phyloP scores from a whole-genome alignment of 2,113 vertebrate species.

The Actenoides hombroni region DNA sequence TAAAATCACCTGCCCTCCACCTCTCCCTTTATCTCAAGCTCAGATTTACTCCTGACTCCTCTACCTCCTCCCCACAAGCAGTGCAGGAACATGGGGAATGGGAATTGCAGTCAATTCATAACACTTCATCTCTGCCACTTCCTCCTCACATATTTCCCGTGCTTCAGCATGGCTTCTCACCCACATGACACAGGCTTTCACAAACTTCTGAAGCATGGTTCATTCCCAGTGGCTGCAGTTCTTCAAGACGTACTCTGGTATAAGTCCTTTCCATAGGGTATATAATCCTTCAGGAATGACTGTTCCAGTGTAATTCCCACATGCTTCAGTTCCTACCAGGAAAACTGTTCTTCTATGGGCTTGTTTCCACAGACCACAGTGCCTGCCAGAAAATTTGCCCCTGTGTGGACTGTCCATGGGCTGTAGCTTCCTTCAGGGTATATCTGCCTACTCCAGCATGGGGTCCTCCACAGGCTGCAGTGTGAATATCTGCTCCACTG shows the following conservation, averaged over 20 bases:
- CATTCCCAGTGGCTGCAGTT: background rate
- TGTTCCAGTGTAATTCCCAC: accelerated
- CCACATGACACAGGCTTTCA: background rate
- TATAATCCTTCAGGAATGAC: background rate
- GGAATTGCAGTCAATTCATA: background rate
- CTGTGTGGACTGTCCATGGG: background rate
- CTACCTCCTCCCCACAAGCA: accelerated
- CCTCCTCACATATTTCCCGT: background rate
- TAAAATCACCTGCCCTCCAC: accelerated
- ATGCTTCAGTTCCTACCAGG: background rate
- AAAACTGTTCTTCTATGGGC: background rate
- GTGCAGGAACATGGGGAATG: background rate
- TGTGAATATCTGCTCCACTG: background rate
- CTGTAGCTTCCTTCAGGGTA: background rate
- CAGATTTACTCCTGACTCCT: background rate
- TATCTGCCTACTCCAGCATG: accelerated
- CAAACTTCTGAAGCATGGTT: background rate
- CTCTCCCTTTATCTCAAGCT: background rate
- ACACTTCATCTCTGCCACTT: background rate
- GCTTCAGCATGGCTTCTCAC: background rate
- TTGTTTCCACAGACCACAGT: background rate
- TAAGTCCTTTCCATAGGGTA: background rate
- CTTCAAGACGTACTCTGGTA: background rate
- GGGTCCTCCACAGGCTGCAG: background rate
- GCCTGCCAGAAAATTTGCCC: background rate